Conservation (phyloP, 2,888 invertebrate species). For the Eupeodes latifasciatus region DNA sequence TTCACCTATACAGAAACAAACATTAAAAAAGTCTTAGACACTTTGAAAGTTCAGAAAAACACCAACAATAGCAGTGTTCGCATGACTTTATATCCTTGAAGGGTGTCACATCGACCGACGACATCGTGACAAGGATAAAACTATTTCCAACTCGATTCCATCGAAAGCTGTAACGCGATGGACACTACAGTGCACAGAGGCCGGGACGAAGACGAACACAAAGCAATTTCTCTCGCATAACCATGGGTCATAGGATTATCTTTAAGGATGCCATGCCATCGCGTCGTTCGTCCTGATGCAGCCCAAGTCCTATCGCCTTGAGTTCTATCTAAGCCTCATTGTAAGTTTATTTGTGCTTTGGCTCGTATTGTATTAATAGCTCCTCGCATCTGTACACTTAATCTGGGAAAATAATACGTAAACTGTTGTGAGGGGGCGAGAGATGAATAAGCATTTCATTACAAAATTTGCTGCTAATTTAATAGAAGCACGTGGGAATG, state of each 20-base stretch:
- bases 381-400: neutral
- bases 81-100: conserved; percentile 17
- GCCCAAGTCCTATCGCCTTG: neutral
- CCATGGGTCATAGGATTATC: conserved; percentile 1
- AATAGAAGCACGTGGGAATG: neutral
- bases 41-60: neutral
- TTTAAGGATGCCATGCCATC: neutral
- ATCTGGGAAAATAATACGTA: conserved; percentile 16
- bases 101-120: neutral
- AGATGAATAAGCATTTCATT: conserved; percentile 20
- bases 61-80: neutral
- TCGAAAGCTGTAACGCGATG: neutral
- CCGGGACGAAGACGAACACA: neutral
- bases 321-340: neutral
- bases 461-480: conserved; percentile 17
- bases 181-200: neutral
- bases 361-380: conserved; percentile 1
- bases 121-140: neutral
- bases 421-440: neutral
- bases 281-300: neutral
- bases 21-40: conserved; percentile 8
- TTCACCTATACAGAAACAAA: neutral
- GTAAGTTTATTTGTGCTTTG: conserved; percentile 14
- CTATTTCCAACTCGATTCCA: conserved; percentile 5
- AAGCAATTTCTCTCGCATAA: neutral